Percentiles rank a stretch among this genome's conserved stretches.
Evolutionary conservation across 2,113 vertebrate genomes (phyloP).

Genomic region (Hippocampus barbouri): DNA sequence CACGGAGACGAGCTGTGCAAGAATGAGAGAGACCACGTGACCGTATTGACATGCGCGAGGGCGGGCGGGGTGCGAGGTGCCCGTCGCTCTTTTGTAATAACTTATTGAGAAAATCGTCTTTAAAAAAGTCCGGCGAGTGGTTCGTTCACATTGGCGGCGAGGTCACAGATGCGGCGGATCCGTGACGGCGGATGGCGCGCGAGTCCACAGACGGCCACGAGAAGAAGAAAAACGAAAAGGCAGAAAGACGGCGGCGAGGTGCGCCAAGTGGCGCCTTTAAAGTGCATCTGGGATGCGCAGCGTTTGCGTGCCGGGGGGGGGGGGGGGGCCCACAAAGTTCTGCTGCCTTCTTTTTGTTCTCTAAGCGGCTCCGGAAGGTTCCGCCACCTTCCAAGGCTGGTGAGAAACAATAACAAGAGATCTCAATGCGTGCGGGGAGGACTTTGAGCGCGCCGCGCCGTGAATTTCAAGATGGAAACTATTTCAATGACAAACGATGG

Average conservation of each 20-base stretch:
- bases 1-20: not conserved
- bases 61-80: not conserved
- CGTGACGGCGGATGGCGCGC: not conserved
- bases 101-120: constrained; percentile 71
- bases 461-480: too few species aligned
- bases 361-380: constrained; percentile 5
- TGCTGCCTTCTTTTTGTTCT: constrained; percentile 31
- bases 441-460: too few species aligned
- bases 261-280: not conserved
- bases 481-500: too few species aligned
- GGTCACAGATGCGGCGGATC: not conserved
- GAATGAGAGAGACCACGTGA: not conserved
- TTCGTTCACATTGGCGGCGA: not conserved
- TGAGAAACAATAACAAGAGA: constrained; percentile 1
- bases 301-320: not conserved
- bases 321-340: not conserved
- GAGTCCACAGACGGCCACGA: not conserved
- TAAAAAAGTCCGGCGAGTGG: constrained; percentile 25
- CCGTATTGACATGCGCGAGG: not conserved
- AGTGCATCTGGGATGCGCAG: not conserved
- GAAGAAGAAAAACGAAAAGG: too few species aligned
- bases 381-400: constrained; percentile 50
- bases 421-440: too few species aligned
- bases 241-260: not conserved
- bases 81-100: constrained; percentile 39